A percentile compares a stretch with the other conserved stretches of the same genome.
Evolutionary conservation across 2,113 vertebrate species (phyloP).

Genomic region (Micromys minutus): DNA sequence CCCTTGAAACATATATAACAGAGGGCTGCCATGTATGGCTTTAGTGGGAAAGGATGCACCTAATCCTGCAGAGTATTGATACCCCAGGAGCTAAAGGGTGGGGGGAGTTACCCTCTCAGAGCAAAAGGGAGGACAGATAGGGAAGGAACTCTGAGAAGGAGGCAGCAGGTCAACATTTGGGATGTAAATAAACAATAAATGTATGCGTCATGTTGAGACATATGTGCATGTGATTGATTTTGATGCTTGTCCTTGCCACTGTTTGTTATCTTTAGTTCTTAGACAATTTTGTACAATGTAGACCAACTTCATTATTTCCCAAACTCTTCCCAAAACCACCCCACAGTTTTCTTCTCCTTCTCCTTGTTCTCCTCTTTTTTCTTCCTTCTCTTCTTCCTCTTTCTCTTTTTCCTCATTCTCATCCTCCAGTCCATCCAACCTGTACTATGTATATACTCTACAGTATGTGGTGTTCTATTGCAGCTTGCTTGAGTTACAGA

Average conservation of each 20-base stretch:
- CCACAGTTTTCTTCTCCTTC: not conserved
- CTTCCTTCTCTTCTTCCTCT: no score
- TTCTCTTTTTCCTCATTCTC: no score
- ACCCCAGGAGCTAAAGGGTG: not conserved
- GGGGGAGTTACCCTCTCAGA: no score
- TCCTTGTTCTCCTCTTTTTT: no score
- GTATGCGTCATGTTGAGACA: not conserved
- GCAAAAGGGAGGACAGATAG: not conserved
- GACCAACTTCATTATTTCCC: not conserved
- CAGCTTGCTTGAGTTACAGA: not conserved
- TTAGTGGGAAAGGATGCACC: not conserved
- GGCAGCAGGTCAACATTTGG: not conserved
- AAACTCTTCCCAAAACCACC: not conserved
- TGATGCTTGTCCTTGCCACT: not conserved
- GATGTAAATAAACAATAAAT: no score
- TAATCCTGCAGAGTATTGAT: not conserved
- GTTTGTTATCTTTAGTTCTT: not conserved
- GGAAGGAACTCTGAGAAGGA: not conserved
- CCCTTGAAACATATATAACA: no score
- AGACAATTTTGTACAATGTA: not conserved
- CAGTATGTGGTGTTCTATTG: not conserved
- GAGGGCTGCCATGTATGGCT: not conserved
- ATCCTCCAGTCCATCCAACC: no score
- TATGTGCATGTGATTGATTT: not conserved
- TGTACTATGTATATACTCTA: no score